Evolutionary conservation across 2,888 invertebrate genomes (phyloP).

Genomic region (Embidobia sp.): DNA sequence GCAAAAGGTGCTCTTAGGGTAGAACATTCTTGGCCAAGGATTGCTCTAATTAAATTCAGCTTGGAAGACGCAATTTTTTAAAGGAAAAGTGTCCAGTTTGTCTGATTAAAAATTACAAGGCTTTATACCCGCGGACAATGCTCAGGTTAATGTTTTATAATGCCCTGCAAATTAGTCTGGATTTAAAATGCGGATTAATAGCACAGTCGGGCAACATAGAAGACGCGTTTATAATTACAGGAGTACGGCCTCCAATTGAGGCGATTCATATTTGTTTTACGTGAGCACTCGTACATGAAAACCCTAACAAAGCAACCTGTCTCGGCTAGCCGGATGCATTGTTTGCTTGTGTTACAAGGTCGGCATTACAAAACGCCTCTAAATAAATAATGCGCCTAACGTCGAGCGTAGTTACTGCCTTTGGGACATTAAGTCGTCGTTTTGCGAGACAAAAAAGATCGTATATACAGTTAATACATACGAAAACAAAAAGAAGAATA

Average conservation of each 20-base stretch:
- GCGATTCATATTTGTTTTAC: slow-evolving; percentile 39
- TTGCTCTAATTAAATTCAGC: too few relatives aligned
- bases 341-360: slow-evolving; percentile 32
- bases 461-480: too few relatives aligned
- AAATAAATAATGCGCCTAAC: slow-evolving; percentile 27
- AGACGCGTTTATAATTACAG: slow-evolving; percentile 34
- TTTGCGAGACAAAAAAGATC: too few relatives aligned
- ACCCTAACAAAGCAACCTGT: slow-evolving; percentile 31
- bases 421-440: too few relatives aligned
- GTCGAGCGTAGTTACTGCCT: too few relatives aligned
- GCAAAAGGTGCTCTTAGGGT: too few relatives aligned
- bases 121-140: too few relatives aligned
- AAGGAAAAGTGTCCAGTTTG: too few relatives aligned
- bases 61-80: too few relatives aligned
- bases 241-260: slow-evolving; percentile 23
- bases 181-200: slow-evolving; percentile 24
- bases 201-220: slow-evolving; percentile 2
- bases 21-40: too few relatives aligned
- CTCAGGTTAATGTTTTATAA: slow-evolving; percentile 15
- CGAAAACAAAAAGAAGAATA: too few relatives aligned
- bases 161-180: slow-evolving; percentile 20
- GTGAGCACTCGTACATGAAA: slow-evolving; percentile 21
- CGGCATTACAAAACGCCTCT: slow-evolving; percentile 12
- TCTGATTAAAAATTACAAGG: too few relatives aligned
- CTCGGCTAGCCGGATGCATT: slow-evolving; percentile 28